phyloP scores from a whole-genome alignment of 1,140 invertebrate species.

The Bombus difficillimus region DNA sequence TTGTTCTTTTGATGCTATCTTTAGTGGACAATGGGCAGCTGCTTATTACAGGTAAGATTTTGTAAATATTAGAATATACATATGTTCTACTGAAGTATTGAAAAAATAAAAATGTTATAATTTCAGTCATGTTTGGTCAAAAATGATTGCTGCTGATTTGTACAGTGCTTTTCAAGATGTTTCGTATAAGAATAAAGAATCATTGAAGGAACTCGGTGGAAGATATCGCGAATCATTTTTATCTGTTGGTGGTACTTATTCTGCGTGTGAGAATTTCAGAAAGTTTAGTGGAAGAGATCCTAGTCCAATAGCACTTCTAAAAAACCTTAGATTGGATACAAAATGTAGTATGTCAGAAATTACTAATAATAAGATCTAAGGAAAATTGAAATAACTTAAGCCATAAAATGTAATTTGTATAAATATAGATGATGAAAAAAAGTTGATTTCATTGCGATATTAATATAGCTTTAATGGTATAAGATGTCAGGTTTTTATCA shows the following conservation, averaged over 20 bases:
- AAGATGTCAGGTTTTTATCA: neutral
- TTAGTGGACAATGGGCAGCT: conserved; percentile 88
- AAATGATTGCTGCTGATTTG: conserved; percentile 94
- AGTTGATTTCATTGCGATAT: conserved; percentile 1
- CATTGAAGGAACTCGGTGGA: conserved; percentile 84
- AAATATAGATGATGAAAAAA: conserved; percentile 7
- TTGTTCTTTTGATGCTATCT: conserved; percentile 90
- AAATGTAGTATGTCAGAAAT: conserved; percentile 5
- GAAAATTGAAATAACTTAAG: conserved; percentile 21
- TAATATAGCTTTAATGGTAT: neutral
- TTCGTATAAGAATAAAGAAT: conserved; percentile 77
- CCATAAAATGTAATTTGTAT: conserved; percentile 21
- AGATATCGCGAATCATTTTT: conserved; percentile 94
- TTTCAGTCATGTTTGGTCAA: conserved; percentile 89
- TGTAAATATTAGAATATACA: neutral
- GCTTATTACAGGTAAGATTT: conserved; percentile 85
- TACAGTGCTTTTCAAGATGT: conserved; percentile 92
- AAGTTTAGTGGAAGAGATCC: conserved; percentile 96
- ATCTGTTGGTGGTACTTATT: conserved; percentile 90
- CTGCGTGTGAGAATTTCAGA: conserved; percentile 93
- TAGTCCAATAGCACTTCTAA: conserved; percentile 90
- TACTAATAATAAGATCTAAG: neutral
- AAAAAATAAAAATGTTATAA: neutral
- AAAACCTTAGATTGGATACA: conserved; percentile 84
- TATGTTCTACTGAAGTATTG: neutral